Base-by-base conservation (phyloP, 2,797 vertebrate species). In the Cyclura pinguis region DNA sequence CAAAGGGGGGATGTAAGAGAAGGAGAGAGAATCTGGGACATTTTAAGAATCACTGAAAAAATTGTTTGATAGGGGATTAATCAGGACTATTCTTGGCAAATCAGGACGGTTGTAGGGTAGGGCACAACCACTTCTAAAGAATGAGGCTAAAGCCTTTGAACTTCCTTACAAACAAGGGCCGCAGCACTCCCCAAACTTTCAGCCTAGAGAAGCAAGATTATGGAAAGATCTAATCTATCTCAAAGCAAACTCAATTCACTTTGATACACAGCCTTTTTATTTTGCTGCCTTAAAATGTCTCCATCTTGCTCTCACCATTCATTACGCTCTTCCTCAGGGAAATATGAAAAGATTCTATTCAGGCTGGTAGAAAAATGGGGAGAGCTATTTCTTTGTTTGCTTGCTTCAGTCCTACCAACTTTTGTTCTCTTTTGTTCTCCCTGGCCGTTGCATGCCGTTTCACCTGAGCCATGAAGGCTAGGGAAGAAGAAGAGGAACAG, bases 351-450 rank as follows among this genome's bases (percentile, higher is more conserved):
- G 96, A 96, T 96, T 96, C 90, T 92, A 93, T 93, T 95, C 85
- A 92, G 93, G 89, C 91, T 81, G 94, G 90, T 88, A 69, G 67
- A 29, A 69, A 69, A 32, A 2, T 32, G 27, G 32, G 67, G 67
- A 6, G 27, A 29, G 67, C 27, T 29, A 96, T 97, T 27, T 77
- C n/a, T 52, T 97, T 97, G 96, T 96, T 96, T 95, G 96, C 97
- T 96, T 95, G 95, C 96, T 97, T 97, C 96, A 96, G 86, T 96
- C 91, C 93, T 97, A 96, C 97, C 97, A 96, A 92, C 89, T 93
- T 96, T 94, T 95, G 94, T 97, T 96, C 95, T 96, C 95, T 96
- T 97, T 97, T 97, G 93, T 97, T 97, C 95, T 97, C 94, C 83
- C 89, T 91, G 95, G 94, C 93, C 93, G 93, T 95, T 97, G 94